Evolutionary conservation across 2,113 vertebrate genomes (phyloP).

Genomic region (Prunella fulvescens): DNA sequence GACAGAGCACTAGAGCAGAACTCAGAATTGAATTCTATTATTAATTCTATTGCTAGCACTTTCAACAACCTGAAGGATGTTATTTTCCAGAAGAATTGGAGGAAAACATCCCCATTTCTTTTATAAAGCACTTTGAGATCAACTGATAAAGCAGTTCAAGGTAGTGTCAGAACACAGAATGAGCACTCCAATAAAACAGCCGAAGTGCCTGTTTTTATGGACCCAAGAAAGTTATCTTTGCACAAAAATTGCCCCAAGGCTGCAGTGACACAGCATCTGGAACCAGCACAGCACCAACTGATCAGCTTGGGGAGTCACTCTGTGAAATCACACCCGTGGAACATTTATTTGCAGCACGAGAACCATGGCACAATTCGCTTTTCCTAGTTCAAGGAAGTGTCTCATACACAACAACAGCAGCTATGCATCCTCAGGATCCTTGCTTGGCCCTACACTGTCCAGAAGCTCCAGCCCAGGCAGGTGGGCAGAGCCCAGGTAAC

Average conservation of each 20-base stretch:
- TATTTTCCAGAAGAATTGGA: neutral
- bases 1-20: neutral
- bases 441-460: neutral
- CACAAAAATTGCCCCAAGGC: neutral
- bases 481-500: conserved; percentile 66
- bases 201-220: fast-evolving
- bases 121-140: conserved; percentile 67
- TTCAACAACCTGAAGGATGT: neutral
- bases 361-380: neutral
- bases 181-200: neutral
- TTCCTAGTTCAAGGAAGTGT: neutral
- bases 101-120: neutral
- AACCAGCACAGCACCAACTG: neutral
- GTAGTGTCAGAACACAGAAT: neutral
- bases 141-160: neutral
- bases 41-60: neutral
- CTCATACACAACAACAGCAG: neutral
- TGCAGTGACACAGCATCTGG: neutral
- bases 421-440: neutral
- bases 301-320: neutral
- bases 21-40: neutral
- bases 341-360: neutral
- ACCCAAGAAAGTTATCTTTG: neutral
- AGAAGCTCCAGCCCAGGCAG: neutral
- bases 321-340: neutral